Conservation (phyloP, 2,888 invertebrate species). For the Mechanitis mazaeus region DNA sequence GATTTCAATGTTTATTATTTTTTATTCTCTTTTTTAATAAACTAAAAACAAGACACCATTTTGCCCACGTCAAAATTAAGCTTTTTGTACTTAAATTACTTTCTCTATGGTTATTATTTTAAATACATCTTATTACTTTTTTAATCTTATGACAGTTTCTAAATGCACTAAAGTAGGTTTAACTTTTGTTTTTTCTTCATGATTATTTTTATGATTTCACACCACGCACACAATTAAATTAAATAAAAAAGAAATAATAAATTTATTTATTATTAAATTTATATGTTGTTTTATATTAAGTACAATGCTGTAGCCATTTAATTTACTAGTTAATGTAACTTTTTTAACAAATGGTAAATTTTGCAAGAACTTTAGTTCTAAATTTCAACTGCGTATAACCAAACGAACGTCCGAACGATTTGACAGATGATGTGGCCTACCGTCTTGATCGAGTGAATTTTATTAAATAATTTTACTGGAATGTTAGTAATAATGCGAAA, state of each 20-base stretch:
- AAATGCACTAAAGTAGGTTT: too few relatives aligned
- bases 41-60: background rate
- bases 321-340: too few relatives aligned
- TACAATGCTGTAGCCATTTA: too few relatives aligned
- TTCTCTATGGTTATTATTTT: too few relatives aligned
- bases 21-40: background rate
- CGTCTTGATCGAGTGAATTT: conserved; percentile 58
- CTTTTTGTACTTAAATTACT: too few relatives aligned
- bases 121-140: too few relatives aligned
- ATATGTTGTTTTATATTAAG: too few relatives aligned
- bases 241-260: too few relatives aligned
- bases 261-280: too few relatives aligned
- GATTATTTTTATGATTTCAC: too few relatives aligned
- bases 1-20: conserved; percentile 1
- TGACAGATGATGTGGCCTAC: conserved; percentile 76
- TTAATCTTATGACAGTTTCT: background rate
- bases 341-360: too few relatives aligned
- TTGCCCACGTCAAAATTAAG: background rate
- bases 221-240: too few relatives aligned
- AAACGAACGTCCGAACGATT: conserved; percentile 33
- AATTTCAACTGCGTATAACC: conserved; percentile 8
- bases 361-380: background rate
- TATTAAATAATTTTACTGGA: conserved; percentile 43
- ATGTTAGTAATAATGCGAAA: conserved; percentile 61
- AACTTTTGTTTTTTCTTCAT: background rate